Conservation (phyloP, 2,888 invertebrate genomes). For the Fragum sueziense region DNA sequence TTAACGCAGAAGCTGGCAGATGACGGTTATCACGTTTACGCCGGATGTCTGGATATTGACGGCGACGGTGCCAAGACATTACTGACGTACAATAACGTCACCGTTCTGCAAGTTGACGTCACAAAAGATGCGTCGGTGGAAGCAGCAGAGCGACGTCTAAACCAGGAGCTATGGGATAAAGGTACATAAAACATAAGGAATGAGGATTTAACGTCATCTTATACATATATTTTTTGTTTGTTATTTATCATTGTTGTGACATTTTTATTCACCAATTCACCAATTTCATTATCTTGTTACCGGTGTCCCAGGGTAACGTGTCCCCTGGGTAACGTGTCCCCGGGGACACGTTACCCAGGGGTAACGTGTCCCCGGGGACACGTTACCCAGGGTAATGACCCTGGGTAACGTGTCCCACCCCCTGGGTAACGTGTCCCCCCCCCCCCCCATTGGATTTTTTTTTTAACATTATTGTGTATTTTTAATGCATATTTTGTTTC, state of each 20-base stretch:
- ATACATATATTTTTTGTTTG: neutral
- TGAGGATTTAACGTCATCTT: too few relatives aligned
- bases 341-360: too few relatives aligned
- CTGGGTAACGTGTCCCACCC: too few relatives aligned
- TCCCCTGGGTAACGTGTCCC: too few relatives aligned
- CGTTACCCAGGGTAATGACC: too few relatives aligned
- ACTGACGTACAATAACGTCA: slow-evolving; percentile 44
- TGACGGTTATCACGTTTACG: slow-evolving; percentile 59
- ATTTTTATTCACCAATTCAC: neutral
- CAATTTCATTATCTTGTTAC: neutral
- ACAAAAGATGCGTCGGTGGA: slow-evolving; percentile 61
- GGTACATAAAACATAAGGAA: too few relatives aligned
- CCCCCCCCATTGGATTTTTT: too few relatives aligned
- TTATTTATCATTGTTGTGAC: neutral
- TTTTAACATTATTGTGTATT: too few relatives aligned
- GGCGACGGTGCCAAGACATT: slow-evolving; percentile 63
- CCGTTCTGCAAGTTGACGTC: slow-evolving; percentile 66
- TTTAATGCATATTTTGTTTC: too few relatives aligned
- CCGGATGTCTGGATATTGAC: slow-evolving; percentile 59
- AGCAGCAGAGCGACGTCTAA: slow-evolving; percentile 31
- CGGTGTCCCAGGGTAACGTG: too few relatives aligned
- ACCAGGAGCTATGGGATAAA: slow-evolving; percentile 46
- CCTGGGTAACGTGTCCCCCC: too few relatives aligned
- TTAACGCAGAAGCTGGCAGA: slow-evolving; percentile 56
- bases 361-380: too few relatives aligned